Evolutionary conservation across 2,113 vertebrate genomes (phyloP).

Genomic region (Cryptomyrus ogoouensis): DNA sequence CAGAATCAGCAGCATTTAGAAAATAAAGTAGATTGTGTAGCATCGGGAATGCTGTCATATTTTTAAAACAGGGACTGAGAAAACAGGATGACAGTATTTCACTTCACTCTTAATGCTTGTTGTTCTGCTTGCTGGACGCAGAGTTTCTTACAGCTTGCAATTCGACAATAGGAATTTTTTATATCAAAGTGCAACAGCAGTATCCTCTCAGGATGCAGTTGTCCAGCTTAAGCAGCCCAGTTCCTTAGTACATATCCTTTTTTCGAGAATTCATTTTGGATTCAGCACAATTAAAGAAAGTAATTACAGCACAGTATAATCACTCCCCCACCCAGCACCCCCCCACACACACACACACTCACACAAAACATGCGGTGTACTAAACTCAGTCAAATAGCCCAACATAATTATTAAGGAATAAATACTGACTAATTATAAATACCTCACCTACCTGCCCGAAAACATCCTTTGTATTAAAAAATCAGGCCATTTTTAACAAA

Average conservation of each 20-base stretch:
- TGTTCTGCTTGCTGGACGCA: neutral
- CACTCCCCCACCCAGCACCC: neutral
- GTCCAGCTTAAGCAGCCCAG: neutral
- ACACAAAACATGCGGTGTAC: neutral
- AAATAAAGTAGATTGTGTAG: neutral
- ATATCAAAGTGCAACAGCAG: neutral
- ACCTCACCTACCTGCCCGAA: neutral
- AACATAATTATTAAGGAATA: neutral
- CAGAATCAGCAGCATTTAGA: neutral
- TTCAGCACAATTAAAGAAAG: conserved; percentile 5
- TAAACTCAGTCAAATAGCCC: neutral
- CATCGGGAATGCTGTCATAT: neutral
- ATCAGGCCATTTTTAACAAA: neutral
- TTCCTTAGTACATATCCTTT: neutral
- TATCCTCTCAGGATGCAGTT: neutral
- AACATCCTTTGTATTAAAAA: neutral
- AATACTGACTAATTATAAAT: neutral
- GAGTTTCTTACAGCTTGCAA: neutral
- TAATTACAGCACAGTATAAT: neutral
- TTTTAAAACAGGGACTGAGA: neutral
- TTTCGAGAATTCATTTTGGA: neutral
- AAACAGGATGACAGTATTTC: neutral
- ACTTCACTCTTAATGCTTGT: neutral
- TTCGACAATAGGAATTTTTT: neutral
- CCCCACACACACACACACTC: neutral